Base-by-base conservation (phyloP, 2,888 invertebrate genomes). In the Ichneumon xanthorius region DNA sequence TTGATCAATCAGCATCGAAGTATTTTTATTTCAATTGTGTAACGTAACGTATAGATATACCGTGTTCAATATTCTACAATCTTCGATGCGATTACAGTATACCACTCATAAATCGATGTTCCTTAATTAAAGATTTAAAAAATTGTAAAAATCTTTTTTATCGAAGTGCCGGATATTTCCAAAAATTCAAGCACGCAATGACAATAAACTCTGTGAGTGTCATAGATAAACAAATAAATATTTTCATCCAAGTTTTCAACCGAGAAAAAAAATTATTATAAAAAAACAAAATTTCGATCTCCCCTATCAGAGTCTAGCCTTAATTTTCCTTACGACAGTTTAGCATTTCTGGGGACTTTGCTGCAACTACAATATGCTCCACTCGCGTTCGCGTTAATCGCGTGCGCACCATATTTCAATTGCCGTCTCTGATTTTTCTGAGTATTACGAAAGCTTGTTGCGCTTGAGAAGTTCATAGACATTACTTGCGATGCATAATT, bases 391-490 rank as follows among this genome's bases (percentile, higher is more conserved):
- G 63, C 63, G n/a, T 63, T 33, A 63, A 63, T 63, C n/a, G 45
- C 16, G 5, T 33, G 16, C 63, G 63, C 30, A n/a, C 6, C 33
- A 63, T n/a, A 63, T 16, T 33, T 63, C 63, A 63, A 63, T 63
- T 63, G 7, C n/a, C 33, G 63, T 30, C 63, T 14, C 63, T 33
- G 63, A 63, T 63, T 63, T 63, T 63, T 33, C 9, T 63, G 16
- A 63, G n/a, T 63, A 61, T 61, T 16, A 16, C 33, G 33, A 63
- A 33, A 63, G 33, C 33, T 33, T 33, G 16, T 63, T 33, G 63
- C 6, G 33, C 30, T 30, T n/a, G 16, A 61, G 14, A 11, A 2
- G 1, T 58, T 11, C 33, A n/a, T 33, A 30, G 30, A 16, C 30
- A n/a, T 16, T 30, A 16, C 33, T 33, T 33, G 63, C 33, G 61